These are phyloP conservation scores for Heliothis virescens DNA, from an alignment of 1,140 invertebrate genomes.

Conservation along the genomic window DNA sequence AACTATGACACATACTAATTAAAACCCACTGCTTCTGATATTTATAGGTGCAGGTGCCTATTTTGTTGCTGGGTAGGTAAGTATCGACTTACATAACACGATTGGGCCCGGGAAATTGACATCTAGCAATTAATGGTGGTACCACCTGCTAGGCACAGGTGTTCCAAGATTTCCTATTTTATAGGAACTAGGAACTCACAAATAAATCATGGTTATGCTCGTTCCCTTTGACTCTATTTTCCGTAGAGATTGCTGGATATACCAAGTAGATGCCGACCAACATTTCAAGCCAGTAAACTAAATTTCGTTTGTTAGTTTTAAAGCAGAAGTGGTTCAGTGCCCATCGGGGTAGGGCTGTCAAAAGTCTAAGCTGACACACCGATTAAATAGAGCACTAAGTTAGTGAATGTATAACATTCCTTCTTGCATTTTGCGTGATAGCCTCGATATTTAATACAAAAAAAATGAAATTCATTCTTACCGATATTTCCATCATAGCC, in stretches of 20 bases:
- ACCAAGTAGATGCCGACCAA: too few species aligned
- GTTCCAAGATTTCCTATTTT: neutral
- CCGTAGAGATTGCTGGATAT: too few species aligned
- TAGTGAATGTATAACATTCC: neutral
- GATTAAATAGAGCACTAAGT: neutral
- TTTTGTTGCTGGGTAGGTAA: neutral
- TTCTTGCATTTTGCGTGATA: neutral
- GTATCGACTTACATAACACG: neutral
- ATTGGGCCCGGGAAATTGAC: constrained; percentile 1
- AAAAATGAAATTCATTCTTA: constrained; percentile 51
- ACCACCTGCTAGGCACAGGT: neutral
- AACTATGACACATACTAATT: too few species aligned
- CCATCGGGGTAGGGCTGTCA: too few species aligned
- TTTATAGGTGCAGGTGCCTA: neutral
- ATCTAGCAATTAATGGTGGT: constrained; percentile 13
- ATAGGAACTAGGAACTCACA: neutral
- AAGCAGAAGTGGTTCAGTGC: neutral
- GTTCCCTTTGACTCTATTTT: neutral
- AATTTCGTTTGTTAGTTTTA: too few species aligned
- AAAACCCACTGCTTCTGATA: neutral
- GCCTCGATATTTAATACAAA: neutral
- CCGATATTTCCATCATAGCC: constrained; percentile 80
- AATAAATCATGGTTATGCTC: constrained; percentile 8
- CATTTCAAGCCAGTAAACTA: too few species aligned
- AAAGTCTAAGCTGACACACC: neutral